phyloP scores from a whole-genome alignment of 1,140 invertebrate species.

The Bombus picipes region DNA sequence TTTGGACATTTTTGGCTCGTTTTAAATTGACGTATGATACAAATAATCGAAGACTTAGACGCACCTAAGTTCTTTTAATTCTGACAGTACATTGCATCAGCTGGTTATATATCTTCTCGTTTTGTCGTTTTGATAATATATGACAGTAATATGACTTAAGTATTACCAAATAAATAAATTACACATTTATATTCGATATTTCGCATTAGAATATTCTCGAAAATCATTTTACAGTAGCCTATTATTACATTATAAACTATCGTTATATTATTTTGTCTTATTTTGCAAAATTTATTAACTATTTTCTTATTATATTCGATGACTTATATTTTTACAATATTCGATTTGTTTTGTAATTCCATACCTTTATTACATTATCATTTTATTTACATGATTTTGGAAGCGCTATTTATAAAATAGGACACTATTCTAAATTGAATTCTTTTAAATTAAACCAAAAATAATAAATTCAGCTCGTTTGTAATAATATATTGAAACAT shows the following conservation, averaged over 20 bases:
- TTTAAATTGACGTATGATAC: background rate
- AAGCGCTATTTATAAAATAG: background rate
- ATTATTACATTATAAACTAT: background rate
- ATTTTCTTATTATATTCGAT: background rate
- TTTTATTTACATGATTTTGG: background rate
- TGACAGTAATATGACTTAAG: background rate
- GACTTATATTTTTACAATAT: background rate
- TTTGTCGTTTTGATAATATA: background rate
- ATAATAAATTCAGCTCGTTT: background rate
- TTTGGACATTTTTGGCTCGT: background rate
- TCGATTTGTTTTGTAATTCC: background rate
- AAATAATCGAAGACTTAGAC: background rate
- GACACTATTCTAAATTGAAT: background rate
- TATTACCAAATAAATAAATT: background rate
- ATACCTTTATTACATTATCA: background rate
- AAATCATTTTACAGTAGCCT: background rate
- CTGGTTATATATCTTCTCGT: background rate
- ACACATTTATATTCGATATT: background rate
- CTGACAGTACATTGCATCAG: constrained; percentile 63
- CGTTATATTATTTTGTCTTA: background rate
- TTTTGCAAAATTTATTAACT: background rate
- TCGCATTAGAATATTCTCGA: background rate
- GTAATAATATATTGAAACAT: background rate
- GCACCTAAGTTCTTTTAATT: background rate
- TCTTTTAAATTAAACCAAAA: background rate